A percentile compares a stretch with the other conserved stretches of the same genome.
Conservation (phyloP, 2,797 vertebrate species). For the Stomatorhinus walkeri region DNA sequence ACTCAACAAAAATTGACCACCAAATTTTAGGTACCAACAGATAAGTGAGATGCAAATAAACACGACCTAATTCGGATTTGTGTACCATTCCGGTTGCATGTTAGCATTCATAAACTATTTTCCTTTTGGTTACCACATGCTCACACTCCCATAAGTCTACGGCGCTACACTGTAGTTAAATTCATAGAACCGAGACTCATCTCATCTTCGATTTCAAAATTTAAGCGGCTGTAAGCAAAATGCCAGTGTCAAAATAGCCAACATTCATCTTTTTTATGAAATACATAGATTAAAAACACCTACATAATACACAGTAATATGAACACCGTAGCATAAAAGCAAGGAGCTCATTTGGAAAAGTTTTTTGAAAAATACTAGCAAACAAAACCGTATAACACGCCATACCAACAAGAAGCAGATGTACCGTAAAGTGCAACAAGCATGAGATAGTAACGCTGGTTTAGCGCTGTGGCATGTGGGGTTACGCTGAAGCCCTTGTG, state of each 20-base stretch:
- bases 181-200: background rate
- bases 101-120: background rate
- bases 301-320: conserved; percentile 7
- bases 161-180: conserved; percentile 6
- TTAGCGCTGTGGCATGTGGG: conserved; percentile 19
- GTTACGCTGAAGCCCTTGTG: conserved; percentile 32
- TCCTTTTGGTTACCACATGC: conserved; percentile 11
- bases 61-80: background rate
- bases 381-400: conserved; percentile 23
- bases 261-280: background rate
- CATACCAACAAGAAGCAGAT: conserved; percentile 40
- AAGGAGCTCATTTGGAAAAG: background rate
- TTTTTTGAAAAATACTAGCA: background rate
- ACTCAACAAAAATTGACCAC: background rate
- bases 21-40: background rate
- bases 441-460: conserved; percentile 38
- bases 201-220: background rate
- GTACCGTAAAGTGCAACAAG: conserved; percentile 61
- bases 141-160: background rate
- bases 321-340: background rate
- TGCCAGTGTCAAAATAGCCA: conserved; percentile 16
- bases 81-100: background rate
- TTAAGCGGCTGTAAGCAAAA: conserved; percentile 17
- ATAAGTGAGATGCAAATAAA: background rate
- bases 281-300: background rate